phyloP scores from a whole-genome alignment of 2,888 invertebrate genomes.

The Chalcosyrphus nemorum region DNA sequence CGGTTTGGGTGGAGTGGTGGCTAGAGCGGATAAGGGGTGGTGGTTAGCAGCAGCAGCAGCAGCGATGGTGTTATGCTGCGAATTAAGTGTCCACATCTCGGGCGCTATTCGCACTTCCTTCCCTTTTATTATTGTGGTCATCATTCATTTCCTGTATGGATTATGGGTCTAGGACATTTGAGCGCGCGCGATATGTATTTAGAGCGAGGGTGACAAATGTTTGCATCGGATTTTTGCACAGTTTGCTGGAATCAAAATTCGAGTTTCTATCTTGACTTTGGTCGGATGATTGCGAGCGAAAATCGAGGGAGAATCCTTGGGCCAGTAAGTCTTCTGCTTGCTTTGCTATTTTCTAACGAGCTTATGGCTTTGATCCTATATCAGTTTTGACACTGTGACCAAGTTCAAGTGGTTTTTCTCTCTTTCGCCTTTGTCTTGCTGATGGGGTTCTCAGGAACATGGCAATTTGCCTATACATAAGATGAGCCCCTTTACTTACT shows the following conservation, averaged over 20 bases:
- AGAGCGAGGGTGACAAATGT: constrained; percentile 62
- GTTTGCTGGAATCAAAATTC: background rate
- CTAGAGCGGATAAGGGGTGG: background rate
- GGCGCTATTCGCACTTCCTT: constrained; percentile 73
- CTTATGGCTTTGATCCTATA: too few species aligned
- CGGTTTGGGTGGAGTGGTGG: constrained; percentile 49
- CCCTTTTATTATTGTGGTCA: constrained; percentile 73
- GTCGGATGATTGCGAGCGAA: too few species aligned
- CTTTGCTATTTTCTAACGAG: too few species aligned
- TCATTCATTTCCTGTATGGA: constrained; percentile 70
- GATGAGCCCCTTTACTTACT: too few species aligned
- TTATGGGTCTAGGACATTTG: constrained; percentile 59
- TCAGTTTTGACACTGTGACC: too few species aligned
- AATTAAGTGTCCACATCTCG: constrained; percentile 73
- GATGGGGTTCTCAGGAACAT: too few species aligned
- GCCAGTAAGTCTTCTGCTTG: too few species aligned
- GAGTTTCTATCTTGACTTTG: background rate
- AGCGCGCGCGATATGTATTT: constrained; percentile 43
- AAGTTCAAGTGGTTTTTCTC: too few species aligned
- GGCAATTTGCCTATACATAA: too few species aligned
- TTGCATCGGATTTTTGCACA: background rate
- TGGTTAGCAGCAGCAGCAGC: constrained; percentile 1
- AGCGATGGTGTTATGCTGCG: constrained; percentile 53
- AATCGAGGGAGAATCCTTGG: too few species aligned
- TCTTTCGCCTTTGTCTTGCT: too few species aligned